Evolutionary conservation across 1,140 invertebrate species (phyloP).

Genomic region (Danaus plexippus): DNA sequence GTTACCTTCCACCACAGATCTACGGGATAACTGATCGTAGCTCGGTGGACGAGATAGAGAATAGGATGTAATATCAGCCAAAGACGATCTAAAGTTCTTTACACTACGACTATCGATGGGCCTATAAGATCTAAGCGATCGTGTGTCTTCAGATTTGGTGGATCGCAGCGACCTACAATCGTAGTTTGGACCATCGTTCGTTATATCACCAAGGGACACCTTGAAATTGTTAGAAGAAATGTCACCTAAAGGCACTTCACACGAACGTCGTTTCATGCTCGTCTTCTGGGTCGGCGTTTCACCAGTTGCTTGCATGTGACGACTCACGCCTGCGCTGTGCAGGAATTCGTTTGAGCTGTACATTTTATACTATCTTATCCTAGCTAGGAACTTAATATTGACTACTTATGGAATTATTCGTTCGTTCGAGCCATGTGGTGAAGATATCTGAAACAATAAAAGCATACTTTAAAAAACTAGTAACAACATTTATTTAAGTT

Average conservation of each 20-base stretch:
- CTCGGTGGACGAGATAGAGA: constrained; percentile 55
- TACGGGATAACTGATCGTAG: constrained; percentile 56
- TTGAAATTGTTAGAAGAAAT: constrained; percentile 64
- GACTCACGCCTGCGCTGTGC: constrained; percentile 61
- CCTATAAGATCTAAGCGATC: constrained; percentile 48
- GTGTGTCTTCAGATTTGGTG: constrained; percentile 48
- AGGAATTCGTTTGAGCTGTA: constrained; percentile 64
- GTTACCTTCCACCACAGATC: constrained; percentile 48
- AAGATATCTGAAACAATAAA: constrained; percentile 54
- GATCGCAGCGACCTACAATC: constrained; percentile 54
- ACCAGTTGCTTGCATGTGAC: constrained; percentile 63
- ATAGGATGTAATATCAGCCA: constrained; percentile 51
- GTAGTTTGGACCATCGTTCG: constrained; percentile 45
- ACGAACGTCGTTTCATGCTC: constrained; percentile 60
- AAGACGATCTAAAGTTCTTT: constrained; percentile 57
- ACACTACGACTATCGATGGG: constrained; percentile 61
- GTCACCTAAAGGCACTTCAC: constrained; percentile 61
- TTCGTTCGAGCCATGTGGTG: constrained; percentile 33
- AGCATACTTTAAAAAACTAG: constrained; percentile 13
- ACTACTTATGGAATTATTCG: constrained; percentile 65
- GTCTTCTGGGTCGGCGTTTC: constrained; percentile 60
- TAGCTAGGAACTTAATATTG: constrained; percentile 62
- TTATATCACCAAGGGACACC: constrained; percentile 55
- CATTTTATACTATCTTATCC: constrained; percentile 50
- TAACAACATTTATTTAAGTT: neutral